phyloP scores from a whole-genome alignment of 2,797 vertebrate species.

The Lophotriccus pileatus region DNA sequence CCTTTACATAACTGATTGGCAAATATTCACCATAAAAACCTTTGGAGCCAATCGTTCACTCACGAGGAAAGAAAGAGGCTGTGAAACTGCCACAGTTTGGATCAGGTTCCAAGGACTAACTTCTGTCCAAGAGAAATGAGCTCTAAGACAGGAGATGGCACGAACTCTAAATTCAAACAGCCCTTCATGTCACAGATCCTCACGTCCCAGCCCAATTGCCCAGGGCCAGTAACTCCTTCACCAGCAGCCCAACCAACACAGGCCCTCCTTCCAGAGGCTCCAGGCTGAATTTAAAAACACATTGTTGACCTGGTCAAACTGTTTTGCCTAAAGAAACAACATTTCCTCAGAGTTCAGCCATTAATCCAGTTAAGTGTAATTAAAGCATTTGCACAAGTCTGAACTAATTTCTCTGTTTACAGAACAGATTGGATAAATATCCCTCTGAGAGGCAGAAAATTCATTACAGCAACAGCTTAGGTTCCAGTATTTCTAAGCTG shows the following conservation, averaged over 20 bases:
- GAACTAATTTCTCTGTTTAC: slow-evolving; percentile 65
- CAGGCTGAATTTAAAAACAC: background rate
- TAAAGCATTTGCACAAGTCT: slow-evolving; percentile 57
- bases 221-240: background rate
- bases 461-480: slow-evolving; percentile 56
- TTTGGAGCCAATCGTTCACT: background rate
- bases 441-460: slow-evolving; percentile 55
- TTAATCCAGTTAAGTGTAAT: slow-evolving; percentile 65
- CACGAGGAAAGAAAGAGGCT: background rate
- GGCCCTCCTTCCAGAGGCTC: background rate
- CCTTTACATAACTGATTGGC: background rate
- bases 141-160: background rate
- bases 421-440: slow-evolving; percentile 64
- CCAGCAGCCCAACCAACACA: background rate
- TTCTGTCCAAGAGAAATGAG: background rate
- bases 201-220: background rate
- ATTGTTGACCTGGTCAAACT: slow-evolving; percentile 17
- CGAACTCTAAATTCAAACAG: background rate
- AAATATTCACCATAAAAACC: background rate
- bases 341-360: slow-evolving; percentile 47
- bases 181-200: background rate
- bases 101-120: background rate
- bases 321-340: slow-evolving; percentile 36
- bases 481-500: slow-evolving; percentile 54
- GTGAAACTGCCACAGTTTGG: background rate